These are phyloP conservation scores for Macrosoma leucophasiata DNA, from an alignment of 2,888 invertebrate species.

Conservation along the genomic window DNA sequence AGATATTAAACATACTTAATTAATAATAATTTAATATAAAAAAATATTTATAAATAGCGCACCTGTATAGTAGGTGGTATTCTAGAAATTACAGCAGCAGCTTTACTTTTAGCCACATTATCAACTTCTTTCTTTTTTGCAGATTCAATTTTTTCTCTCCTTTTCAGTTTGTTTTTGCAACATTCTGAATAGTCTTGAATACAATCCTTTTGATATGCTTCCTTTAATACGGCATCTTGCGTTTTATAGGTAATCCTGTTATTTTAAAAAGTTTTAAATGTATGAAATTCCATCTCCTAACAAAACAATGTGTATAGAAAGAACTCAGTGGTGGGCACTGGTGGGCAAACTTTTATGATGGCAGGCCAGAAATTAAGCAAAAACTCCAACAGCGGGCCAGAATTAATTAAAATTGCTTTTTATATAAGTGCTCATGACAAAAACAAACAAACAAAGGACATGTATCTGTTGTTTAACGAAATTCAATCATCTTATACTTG, in stretches of 20 bases:
- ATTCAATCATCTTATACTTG: too few relatives aligned
- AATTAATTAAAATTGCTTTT: too few relatives aligned
- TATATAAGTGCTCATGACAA: too few relatives aligned
- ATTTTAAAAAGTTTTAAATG: conserved; percentile 11
- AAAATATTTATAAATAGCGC: conserved; percentile 6
- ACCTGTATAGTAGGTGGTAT: conserved; percentile 64
- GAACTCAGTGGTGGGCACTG: too few relatives aligned
- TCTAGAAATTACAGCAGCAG: conserved; percentile 39
- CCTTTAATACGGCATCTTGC: conserved; percentile 53
- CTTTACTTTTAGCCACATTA: conserved; percentile 26
- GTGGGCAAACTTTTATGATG: too few relatives aligned
- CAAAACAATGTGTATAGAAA: too few relatives aligned
- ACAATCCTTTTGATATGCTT: conserved; percentile 49
- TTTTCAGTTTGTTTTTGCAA: conserved; percentile 47
- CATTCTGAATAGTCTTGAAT: conserved; percentile 52
- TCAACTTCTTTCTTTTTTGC: conserved; percentile 40
- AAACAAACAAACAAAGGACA: too few relatives aligned
- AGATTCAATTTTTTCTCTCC: conserved; percentile 38
- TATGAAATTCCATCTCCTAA: too few relatives aligned
- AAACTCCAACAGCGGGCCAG: too few relatives aligned
- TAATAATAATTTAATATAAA: background rate
- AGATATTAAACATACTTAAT: background rate
- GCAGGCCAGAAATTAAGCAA: too few relatives aligned
- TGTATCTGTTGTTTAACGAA: too few relatives aligned
- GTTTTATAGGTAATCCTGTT: conserved; percentile 59